Base-by-base conservation (phyloP, 2,888 invertebrate genomes). In the Habroteleia sp. region DNA sequence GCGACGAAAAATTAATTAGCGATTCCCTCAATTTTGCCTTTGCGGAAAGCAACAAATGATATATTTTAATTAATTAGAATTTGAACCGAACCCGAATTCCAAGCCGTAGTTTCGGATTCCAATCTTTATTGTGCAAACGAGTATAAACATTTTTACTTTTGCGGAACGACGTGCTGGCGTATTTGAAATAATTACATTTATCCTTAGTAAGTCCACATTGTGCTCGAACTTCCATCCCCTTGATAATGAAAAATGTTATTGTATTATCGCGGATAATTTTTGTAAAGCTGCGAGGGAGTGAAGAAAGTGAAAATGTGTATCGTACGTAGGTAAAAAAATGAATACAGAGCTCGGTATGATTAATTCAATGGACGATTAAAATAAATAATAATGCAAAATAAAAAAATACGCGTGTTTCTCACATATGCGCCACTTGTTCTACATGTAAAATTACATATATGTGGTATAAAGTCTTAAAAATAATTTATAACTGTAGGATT, bases 171-270 rank as follows among this genome's bases (percentile, higher is more conserved):
- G 13, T 7, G n/a, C n/a, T n/a, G n/a, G n/a, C 31, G 6, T 48
- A 48, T 31, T 17, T 48, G 46, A 31, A 48, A 48, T 20, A 50
- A 50, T 50, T 50, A 33, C 35, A 23, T 50, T 35, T 35, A 50
- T 50, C 23, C 35, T 6, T 8, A 1, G 29, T 14, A 31, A 31
- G 48, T 23, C n/a, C 13, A 10, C n/a, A n/a, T n/a, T n/a, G n/a
- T n/a, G n/a, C n/a, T n/a, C n/a, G n/a, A n/a, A n/a, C n/a, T 52
- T 52, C 16, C 14, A 8, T 13, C 23, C 23, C 31, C 25, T 52
- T 52, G 37, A 52, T 39, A 50, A 27, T 37, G 14, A 4, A 25
- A 37, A 52, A 52, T 14, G 16, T 16, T 39, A 3, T 37, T 37
- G 2, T 16, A 27, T 8, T 8, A 37, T 52, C 14, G 23, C 16